phyloP scores from a whole-genome alignment of 2,797 vertebrate species.

The Lutjanus argentimaculatus region DNA sequence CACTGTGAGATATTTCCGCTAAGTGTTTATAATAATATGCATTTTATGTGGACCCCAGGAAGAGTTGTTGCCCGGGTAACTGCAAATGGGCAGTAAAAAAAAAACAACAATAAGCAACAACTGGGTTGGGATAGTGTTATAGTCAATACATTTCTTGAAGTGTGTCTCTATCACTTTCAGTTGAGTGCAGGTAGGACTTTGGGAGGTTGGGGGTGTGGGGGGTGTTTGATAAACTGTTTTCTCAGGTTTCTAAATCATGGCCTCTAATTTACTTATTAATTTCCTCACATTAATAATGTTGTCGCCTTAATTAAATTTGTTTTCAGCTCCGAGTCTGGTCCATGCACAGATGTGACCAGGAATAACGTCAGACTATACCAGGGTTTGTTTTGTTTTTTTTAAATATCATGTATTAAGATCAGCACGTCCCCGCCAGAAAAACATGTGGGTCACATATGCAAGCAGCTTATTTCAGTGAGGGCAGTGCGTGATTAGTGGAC shows the following conservation, averaged over 20 bases:
- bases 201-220: no score
- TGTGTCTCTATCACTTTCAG: neutral
- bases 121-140: neutral
- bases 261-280: neutral
- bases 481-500: no score
- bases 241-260: neutral
- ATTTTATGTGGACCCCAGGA: neutral
- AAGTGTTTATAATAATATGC: neutral
- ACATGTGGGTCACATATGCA: no score
- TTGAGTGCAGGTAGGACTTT: neutral
- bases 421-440: no score
- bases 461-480: no score
- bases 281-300: neutral
- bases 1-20: neutral
- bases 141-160: neutral
- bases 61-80: conserved; percentile 9
- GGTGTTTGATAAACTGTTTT: neutral
- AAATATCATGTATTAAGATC: neutral
- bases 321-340: neutral
- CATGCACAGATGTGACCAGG: neutral
- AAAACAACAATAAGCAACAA: neutral
- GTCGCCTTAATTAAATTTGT: neutral
- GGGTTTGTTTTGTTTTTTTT: neutral
- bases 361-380: neutral
- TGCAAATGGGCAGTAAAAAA: neutral